Base-by-base conservation (phyloP, 2,113 vertebrate species). In the Cinclus mexicanus region DNA sequence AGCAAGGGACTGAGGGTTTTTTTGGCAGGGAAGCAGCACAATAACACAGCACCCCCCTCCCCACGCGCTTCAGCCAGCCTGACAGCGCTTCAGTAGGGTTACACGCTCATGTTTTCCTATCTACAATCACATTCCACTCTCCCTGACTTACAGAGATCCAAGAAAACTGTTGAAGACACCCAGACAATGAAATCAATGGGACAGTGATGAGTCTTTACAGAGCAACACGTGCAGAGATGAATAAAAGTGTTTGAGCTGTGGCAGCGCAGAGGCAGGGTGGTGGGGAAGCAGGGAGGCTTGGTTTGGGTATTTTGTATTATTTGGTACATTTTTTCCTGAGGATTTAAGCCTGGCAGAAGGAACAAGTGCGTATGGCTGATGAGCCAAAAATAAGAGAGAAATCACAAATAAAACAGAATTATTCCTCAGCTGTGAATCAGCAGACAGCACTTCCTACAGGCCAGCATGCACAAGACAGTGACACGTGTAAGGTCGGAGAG, bases 401-500 rank as follows among this genome's bases (percentile, higher is more conserved):
- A 90, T 78, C 88, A 50, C 83, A 93, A 96, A 96, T 78, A 95
- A 95, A 91, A 14, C 75, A 68, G 92, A 91, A 95, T 95, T 80
- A 86, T 85, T 88, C 82, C 82, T 96, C 47, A 64, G 64, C 85
- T 83, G 85, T 63, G 85, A 95, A 55, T 71, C 93, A 60, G 90
- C 37, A 81, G 90, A 83, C 68, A 95, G 96, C 93, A 94, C 94
- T 96, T 96, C 92, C 95, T 96, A 93, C 85, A 89, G 93, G 92
- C 94, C 96, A 83, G 93, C 82, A 29, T 1, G 69, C 95, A 93
- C 44, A 60, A 89, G 93, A 78, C 88, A 81, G 92, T 37, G 92
- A 93, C 92, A 93, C 85, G 37, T 71, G 94, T 92, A 93, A 93
- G 94, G 95, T 96, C 69, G 3, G 20, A 22, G 87, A 96, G 90